Evolutionary conservation across 2,888 invertebrate species (phyloP).

Genomic region (Deilephila porcellus): DNA sequence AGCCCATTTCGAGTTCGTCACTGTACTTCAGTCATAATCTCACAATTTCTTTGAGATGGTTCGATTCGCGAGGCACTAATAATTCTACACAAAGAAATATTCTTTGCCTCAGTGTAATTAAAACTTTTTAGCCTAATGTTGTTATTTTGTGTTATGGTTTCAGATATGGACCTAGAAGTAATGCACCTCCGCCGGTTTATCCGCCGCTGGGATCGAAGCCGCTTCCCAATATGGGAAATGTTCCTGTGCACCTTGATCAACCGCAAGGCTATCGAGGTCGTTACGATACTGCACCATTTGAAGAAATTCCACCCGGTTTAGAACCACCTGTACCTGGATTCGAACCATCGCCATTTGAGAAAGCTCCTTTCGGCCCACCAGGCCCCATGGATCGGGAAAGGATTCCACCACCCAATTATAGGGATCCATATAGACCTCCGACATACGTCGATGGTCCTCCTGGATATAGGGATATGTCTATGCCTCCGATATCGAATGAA

Average conservation of each 20-base stretch:
- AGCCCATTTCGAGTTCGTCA: slow-evolving; percentile 18
- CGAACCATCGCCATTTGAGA: slow-evolving; percentile 84
- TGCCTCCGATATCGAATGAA: slow-evolving; percentile 63
- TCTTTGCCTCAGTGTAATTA: neutral
- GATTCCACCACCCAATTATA: slow-evolving; percentile 66
- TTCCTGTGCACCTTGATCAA: slow-evolving; percentile 63
- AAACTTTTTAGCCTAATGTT: neutral
- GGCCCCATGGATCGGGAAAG: slow-evolving; percentile 71
- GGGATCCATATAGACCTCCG: slow-evolving; percentile 71
- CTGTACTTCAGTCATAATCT: slow-evolving; percentile 9
- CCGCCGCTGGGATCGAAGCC: slow-evolving; percentile 70
- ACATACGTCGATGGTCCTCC: slow-evolving; percentile 66
- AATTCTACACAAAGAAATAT: slow-evolving; percentile 19
- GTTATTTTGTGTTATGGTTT: slow-evolving; percentile 49
- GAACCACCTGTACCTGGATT: slow-evolving; percentile 87
- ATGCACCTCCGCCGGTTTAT: slow-evolving; percentile 65
- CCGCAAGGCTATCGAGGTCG: slow-evolving; percentile 73
- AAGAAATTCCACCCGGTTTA: slow-evolving; percentile 86
- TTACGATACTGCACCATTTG: slow-evolving; percentile 79
- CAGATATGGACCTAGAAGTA: slow-evolving; percentile 77
- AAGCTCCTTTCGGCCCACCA: slow-evolving; percentile 70
- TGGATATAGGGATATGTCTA: slow-evolving; percentile 64
- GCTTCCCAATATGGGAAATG: slow-evolving; percentile 62
- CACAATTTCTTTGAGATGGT: slow-evolving; percentile 42
- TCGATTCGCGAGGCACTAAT: slow-evolving; percentile 59